These are phyloP conservation scores for Rhipidura dahli DNA, from an alignment of 2,113 vertebrate species.

Conservation along the genomic window DNA sequence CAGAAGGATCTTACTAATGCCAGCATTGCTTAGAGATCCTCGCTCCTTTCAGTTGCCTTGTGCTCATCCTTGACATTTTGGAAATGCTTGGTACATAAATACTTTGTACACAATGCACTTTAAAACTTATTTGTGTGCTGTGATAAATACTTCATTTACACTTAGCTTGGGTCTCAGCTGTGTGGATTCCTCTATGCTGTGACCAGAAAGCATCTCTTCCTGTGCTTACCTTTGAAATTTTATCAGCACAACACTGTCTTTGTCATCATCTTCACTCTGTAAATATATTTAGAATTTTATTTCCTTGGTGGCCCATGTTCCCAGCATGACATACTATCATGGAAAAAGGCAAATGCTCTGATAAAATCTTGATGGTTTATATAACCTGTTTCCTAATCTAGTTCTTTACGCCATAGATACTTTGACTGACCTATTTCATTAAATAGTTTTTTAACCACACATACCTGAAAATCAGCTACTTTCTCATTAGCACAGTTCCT, in stretches of 20 bases:
- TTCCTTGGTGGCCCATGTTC: background rate
- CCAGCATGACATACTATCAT: background rate
- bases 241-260: background rate
- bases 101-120: background rate
- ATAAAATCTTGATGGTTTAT: background rate
- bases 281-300: slow-evolving; percentile 9
- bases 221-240: background rate
- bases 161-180: background rate
- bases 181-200: background rate
- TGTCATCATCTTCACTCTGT: background rate
- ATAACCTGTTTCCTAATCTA: background rate
- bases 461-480: background rate
- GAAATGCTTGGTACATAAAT: background rate
- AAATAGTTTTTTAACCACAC: background rate
- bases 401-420: background rate
- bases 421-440: background rate
- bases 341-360: background rate
- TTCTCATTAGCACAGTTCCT: background rate
- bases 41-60: background rate
- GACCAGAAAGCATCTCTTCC: background rate
- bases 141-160: background rate
- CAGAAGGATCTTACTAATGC: background rate
- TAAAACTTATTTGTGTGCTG: background rate
- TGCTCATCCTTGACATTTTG: background rate
- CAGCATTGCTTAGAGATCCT: background rate